phyloP scores from a whole-genome alignment of 2,113 vertebrate species.

The Takifugu flavidus region DNA sequence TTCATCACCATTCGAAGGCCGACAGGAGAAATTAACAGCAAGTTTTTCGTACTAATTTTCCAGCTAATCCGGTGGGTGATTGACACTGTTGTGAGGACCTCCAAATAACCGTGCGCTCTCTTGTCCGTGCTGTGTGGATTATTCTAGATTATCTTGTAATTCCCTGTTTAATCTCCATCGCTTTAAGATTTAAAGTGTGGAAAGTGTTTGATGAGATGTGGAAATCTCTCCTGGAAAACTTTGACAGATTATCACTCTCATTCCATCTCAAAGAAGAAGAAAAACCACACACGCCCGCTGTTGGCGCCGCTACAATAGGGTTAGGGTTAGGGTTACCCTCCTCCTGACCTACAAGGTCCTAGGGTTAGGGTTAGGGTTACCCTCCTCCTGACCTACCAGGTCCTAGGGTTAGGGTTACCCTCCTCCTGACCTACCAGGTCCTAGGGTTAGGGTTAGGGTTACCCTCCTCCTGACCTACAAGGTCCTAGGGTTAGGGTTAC shows the following conservation, averaged over 20 bases:
- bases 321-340: too few species aligned
- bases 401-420: too few species aligned
- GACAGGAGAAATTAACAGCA: conserved; percentile 48
- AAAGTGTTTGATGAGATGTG: conserved; percentile 80
- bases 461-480: too few species aligned
- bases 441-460: too few species aligned
- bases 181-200: conserved; percentile 87
- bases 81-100: conserved; percentile 69
- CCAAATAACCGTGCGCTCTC: conserved; percentile 80
- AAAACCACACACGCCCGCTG: not conserved
- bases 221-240: conserved; percentile 46
- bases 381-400: too few species aligned
- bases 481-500: too few species aligned
- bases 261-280: not conserved
- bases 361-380: too few species aligned
- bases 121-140: conserved; percentile 90
- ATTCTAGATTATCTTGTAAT: conserved; percentile 97
- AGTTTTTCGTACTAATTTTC: conserved; percentile 59
- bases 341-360: not conserved
- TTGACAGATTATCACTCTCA: conserved; percentile 10
- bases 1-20: conserved; percentile 8
- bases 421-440: too few species aligned
- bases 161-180: conserved; percentile 87
- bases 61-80: conserved; percentile 70
- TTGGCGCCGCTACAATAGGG: not conserved